A percentile compares a stretch with the other conserved stretches of the same genome.
Conservation (phyloP, 2,113 vertebrate species). For the Castor canadensis region DNA sequence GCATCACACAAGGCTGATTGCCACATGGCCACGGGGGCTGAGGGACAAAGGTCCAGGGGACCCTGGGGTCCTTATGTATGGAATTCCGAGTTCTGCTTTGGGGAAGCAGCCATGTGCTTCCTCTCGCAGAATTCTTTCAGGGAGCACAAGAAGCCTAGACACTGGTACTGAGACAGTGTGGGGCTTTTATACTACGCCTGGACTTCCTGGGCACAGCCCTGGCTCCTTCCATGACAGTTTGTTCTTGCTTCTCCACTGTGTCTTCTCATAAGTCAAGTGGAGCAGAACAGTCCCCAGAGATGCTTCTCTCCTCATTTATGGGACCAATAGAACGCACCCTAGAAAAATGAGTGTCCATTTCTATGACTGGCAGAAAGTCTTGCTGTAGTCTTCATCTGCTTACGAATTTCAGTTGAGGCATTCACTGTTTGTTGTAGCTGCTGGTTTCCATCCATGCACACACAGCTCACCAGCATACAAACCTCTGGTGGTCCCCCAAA, state of each 20-base stretch:
- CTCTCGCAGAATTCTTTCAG: background rate
- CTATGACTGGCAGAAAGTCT: background rate
- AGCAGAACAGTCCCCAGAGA: background rate
- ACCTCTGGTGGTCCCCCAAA: background rate
- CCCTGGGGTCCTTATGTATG: no score
- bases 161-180: fast-evolving
- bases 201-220: background rate
- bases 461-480: background rate
- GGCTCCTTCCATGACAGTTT: fast-evolving
- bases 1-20: fast-evolving
- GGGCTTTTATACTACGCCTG: fast-evolving
- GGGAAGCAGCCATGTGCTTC: background rate
- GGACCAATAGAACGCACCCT: background rate
- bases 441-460: background rate
- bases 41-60: no score
- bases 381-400: background rate
- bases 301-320: background rate
- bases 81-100: background rate
- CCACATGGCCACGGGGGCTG: fast-evolving
- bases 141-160: background rate
- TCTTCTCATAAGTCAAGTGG: background rate
- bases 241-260: background rate
- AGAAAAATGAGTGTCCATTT: fast-evolving
- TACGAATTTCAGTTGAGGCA: background rate
- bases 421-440: background rate